Conservation (phyloP, 35 echinoderm and acorn worm species). For the Ptychodera flava region DNA sequence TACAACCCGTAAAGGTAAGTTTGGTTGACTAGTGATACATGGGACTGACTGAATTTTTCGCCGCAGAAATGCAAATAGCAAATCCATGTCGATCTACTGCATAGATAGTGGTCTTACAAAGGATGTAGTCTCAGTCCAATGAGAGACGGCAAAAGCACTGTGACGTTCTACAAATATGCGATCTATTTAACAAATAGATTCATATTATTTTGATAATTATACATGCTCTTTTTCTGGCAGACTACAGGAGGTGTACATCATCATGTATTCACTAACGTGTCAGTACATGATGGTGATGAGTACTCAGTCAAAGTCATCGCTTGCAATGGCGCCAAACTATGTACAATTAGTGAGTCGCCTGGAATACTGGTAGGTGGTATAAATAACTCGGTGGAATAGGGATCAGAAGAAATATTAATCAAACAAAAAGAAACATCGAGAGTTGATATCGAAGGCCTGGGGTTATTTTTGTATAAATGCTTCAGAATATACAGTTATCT, state of each 20-base stretch:
- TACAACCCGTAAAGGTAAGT: background rate
- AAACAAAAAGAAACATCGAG: background rate
- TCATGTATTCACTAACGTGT: conserved; percentile 30
- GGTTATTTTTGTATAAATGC: background rate
- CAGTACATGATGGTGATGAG: conserved; percentile 28
- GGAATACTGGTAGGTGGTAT: conserved; percentile 10
- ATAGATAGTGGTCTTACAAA: no score
- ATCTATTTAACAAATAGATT: background rate
- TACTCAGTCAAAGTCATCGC: conserved; percentile 30
- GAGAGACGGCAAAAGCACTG: background rate
- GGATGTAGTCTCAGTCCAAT: background rate
- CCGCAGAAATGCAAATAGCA: no score
- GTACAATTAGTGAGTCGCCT: conserved; percentile 3
- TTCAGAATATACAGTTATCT: background rate
- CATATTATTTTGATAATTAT: background rate
- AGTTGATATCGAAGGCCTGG: background rate
- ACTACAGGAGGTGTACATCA: conserved; percentile 20
- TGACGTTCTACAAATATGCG: background rate
- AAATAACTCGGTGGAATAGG: background rate
- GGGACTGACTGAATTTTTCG: no score
- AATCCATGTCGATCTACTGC: no score
- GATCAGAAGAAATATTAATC: background rate
- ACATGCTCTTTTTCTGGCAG: conserved; percentile 3
- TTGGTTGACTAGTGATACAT: background rate
- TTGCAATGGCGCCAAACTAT: conserved; percentile 33